phyloP scores from a whole-genome alignment of 2,113 vertebrate genomes.

The Kobus ellipsiprymnus region DNA sequence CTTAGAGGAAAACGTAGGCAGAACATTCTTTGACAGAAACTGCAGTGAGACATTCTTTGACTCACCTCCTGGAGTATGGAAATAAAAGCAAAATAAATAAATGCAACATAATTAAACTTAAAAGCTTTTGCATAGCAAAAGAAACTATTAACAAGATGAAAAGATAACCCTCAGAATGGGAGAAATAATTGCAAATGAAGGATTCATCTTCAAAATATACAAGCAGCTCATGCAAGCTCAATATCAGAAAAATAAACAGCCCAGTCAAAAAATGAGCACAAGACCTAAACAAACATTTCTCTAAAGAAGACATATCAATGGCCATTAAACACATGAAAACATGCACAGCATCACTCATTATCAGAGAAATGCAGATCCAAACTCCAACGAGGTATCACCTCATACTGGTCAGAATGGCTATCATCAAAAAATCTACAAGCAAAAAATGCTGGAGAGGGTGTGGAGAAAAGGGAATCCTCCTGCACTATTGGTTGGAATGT shows the following conservation, averaged over 20 bases:
- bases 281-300: not conserved
- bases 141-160: not conserved
- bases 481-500: not conserved
- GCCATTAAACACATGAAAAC: not conserved
- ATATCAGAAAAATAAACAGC: not conserved
- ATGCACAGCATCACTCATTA: not conserved
- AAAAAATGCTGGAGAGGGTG: not conserved
- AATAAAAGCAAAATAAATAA: not conserved
- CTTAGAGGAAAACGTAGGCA: not conserved
- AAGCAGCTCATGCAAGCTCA: not conserved
- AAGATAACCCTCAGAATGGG: not conserved
- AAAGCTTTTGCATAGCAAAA: not conserved
- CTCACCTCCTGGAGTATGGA: not conserved
- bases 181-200: not conserved
- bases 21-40: not conserved
- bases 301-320: not conserved
- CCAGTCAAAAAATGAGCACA: not conserved
- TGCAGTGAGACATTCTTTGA: not conserved
- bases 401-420: not conserved
- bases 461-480: not conserved
- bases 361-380: not conserved
- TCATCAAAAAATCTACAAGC: not conserved
- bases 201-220: not conserved
- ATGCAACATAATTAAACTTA: not conserved
- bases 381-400: not conserved